Evolutionary conservation across 2,888 invertebrate genomes (phyloP).

Genomic region (Ophion ventricosus): DNA sequence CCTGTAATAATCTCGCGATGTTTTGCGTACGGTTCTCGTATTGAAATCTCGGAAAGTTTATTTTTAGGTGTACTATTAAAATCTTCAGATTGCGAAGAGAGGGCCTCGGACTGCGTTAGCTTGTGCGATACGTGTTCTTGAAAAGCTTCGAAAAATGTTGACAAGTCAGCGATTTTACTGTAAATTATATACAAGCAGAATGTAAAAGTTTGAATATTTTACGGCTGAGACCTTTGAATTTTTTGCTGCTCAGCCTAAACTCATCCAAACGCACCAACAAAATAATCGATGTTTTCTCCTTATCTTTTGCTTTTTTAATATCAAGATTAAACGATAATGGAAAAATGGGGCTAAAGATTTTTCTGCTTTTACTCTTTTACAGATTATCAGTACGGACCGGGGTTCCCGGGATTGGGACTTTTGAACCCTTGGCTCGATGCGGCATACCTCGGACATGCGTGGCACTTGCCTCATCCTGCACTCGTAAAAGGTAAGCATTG

Average conservation of each 20-base stretch:
- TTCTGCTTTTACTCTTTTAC: conserved; percentile 75
- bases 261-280: too few relatives aligned
- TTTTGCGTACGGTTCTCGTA: conserved; percentile 17
- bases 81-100: conserved; percentile 2
- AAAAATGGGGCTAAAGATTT: neutral
- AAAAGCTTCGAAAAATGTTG: conserved; percentile 2
- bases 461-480: conserved; percentile 84
- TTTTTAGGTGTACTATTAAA: conserved; percentile 55
- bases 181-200: too few relatives aligned
- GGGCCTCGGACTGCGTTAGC: neutral
- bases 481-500: conserved; percentile 86
- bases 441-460: conserved; percentile 91
- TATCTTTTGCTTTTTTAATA: too few relatives aligned
- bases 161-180: too few relatives aligned
- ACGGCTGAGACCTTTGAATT: too few relatives aligned
- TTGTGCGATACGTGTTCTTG: neutral
- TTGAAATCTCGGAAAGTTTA: conserved; percentile 41
- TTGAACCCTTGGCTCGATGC: conserved; percentile 94
- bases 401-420: conserved; percentile 85
- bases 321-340: neutral
- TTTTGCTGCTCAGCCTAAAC: too few relatives aligned
- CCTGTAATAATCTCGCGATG: conserved; percentile 38
- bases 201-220: too few relatives aligned
- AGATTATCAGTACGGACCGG: conserved; percentile 92
- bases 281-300: too few relatives aligned